These are phyloP conservation scores for Camponotus floridanus DNA, from an alignment of 1,140 invertebrate genomes.

Conservation along the genomic window DNA sequence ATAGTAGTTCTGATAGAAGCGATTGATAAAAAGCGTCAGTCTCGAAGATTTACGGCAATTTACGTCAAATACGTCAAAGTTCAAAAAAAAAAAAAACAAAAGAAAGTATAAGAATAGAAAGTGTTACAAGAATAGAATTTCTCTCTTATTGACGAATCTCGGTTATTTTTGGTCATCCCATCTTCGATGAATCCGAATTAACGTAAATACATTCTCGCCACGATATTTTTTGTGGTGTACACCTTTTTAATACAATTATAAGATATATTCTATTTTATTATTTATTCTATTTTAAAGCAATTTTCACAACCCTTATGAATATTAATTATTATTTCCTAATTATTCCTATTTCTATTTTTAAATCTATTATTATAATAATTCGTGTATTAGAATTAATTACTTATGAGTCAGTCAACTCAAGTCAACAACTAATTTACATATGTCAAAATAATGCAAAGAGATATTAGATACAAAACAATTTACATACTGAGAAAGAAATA, in stretches of 20 bases:
- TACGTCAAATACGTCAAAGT: neutral
- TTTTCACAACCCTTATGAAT: constrained; percentile 37
- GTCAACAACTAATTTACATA: neutral
- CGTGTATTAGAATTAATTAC: neutral
- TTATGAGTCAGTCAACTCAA: neutral
- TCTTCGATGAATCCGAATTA: constrained; percentile 39
- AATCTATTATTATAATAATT: neutral
- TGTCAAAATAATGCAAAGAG: neutral
- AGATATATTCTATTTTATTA: no score
- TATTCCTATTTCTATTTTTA: constrained; percentile 1
- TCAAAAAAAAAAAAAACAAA: neutral
- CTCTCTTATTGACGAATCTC: neutral
- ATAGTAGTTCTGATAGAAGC: no score
- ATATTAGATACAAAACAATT: neutral
- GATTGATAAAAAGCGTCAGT: constrained; percentile 10
- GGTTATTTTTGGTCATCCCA: no score
- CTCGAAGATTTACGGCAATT: neutral
- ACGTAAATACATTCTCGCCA: constrained; percentile 13
- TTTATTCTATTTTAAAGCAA: constrained; percentile 16
- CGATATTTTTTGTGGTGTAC: neutral
- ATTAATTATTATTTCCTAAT: constrained; percentile 43
- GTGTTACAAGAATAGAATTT: neutral
- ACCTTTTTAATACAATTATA: neutral
- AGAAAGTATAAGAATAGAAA: neutral
- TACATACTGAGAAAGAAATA: neutral